Evolutionary conservation across 2,113 vertebrate genomes (phyloP).

Genomic region (Melanotaenia duboulayi): DNA sequence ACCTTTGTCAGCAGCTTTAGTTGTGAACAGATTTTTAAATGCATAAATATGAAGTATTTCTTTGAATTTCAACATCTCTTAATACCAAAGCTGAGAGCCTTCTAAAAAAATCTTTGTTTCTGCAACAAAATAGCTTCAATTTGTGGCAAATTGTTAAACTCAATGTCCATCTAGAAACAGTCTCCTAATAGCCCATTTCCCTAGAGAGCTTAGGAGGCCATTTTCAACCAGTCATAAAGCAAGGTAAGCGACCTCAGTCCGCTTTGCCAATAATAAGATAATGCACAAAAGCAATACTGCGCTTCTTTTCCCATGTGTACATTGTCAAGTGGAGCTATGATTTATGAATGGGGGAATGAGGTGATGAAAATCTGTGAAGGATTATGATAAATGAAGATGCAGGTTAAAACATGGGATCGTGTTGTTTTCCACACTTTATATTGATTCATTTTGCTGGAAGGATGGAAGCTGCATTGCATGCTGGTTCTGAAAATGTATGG

Average conservation of each 20-base stretch:
- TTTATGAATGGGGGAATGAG: slow-evolving; percentile 41
- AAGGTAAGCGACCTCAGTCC: not conserved
- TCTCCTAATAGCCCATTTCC: slow-evolving; percentile 54
- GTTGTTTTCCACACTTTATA: not conserved
- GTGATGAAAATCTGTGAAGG: slow-evolving; percentile 10
- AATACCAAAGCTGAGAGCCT: not conserved
- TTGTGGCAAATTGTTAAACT: slow-evolving; percentile 50
- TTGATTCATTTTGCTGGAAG: slow-evolving; percentile 19
- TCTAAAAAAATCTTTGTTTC: slow-evolving; percentile 24
- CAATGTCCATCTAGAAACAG: slow-evolving; percentile 20
- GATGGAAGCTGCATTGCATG: slow-evolving; percentile 14
- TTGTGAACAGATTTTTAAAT: not conserved
- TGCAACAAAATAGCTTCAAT: slow-evolving; percentile 20
- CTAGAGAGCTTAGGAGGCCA: slow-evolving; percentile 38
- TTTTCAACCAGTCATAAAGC: slow-evolving; percentile 52
- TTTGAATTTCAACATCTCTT: not conserved
- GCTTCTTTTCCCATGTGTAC: slow-evolving; percentile 12
- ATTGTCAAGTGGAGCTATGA: slow-evolving; percentile 35
- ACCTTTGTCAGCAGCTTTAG: not conserved
- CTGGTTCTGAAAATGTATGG: slow-evolving; percentile 2
- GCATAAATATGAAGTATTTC: slow-evolving; percentile 1
- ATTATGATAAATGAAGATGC: slow-evolving; percentile 46
- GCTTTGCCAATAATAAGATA: slow-evolving; percentile 57
- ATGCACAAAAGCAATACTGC: slow-evolving; percentile 40
- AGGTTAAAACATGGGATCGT: slow-evolving; percentile 12